Base-by-base conservation (phyloP, 1,140 invertebrate species). In the Sesamia nonagrioides region DNA sequence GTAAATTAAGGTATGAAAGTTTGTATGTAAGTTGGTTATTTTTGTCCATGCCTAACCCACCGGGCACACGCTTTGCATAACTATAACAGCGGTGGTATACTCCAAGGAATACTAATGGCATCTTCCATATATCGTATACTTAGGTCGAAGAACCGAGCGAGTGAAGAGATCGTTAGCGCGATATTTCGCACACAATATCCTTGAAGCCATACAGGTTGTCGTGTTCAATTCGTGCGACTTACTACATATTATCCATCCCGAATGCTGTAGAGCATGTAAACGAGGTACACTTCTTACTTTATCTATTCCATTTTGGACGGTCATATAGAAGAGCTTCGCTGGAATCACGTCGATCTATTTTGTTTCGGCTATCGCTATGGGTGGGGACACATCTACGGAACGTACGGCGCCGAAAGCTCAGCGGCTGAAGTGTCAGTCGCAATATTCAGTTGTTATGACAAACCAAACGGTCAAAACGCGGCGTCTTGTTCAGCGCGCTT, bases 111-210 rank as follows among this genome's bases (percentile, higher is more conserved):
- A 58, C 9, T 58, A 58, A 58, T 58, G 54, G 27, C 27, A 18
- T 58, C 27, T 5, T 8, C 9, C 8, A 33, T 35, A 15, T 4
- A 58, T 58, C 56, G 11, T 58, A 15, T n/a, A n/a, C n/a, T n/a
- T 5, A 58, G n/a, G n/a, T n/a, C n/a, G n/a, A n/a, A n/a, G n/a
- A n/a, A n/a, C n/a, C n/a, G n/a, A n/a, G n/a, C n/a, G n/a, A n/a
- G n/a, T n/a, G n/a, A n/a, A n/a, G 33, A 61, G 60, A 40, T 61
- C 35, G 60, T 61, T 61, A 37, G 60, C 60, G 33, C 35, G 60
- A 61, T 40, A 35, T 15, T 35, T 60, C 21, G 11, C 2, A 6
- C 17, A 37, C 37, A 37, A 37, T 37, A 48, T 48, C 6, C 45
- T 48, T 2, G 1, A 48, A 48, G 45, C 45, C 15, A 48, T 15